Evolutionary conservation across 2,888 invertebrate species (phyloP).

Genomic region (Nowickia ferox): DNA sequence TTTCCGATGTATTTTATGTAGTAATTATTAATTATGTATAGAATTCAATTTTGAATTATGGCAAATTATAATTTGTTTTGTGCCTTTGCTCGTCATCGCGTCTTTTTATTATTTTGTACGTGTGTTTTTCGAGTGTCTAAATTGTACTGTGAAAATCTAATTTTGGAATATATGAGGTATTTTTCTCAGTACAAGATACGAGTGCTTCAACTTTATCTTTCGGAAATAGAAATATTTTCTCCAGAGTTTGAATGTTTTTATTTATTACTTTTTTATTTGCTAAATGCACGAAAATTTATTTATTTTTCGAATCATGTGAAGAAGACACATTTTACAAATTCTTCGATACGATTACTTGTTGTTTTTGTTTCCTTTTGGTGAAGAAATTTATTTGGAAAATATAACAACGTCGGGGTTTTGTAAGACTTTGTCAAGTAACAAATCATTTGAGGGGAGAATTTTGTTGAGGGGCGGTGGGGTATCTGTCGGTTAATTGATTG

Average conservation of each 20-base stretch:
- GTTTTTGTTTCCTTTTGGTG: slow-evolving; percentile 34
- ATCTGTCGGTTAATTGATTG: slow-evolving; percentile 15
- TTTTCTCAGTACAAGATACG: slow-evolving; percentile 30
- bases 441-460: not conserved
- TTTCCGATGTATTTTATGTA: slow-evolving; percentile 7
- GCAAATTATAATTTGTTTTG: not conserved
- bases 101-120: slow-evolving; percentile 49
- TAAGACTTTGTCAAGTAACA: slow-evolving; percentile 18
- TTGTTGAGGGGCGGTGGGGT: not conserved
- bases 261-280: slow-evolving; percentile 57
- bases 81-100: slow-evolving; percentile 25
- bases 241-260: slow-evolving; percentile 56
- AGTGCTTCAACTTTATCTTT: slow-evolving; percentile 8
- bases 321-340: slow-evolving; percentile 53
- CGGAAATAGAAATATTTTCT: slow-evolving; percentile 53
- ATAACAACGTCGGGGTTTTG: slow-evolving; percentile 1
- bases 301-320: slow-evolving; percentile 47
- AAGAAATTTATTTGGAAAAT: slow-evolving; percentile 45
- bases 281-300: slow-evolving; percentile 61
- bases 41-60: slow-evolving; percentile 10
- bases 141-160: slow-evolving; percentile 68
- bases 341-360: slow-evolving; percentile 11
- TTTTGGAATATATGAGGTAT: slow-evolving; percentile 72
- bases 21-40: not conserved
- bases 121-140: slow-evolving; percentile 49